Evolutionary conservation across 2,113 vertebrate genomes (phyloP).

Genomic region (Phocoena phocoena): DNA sequence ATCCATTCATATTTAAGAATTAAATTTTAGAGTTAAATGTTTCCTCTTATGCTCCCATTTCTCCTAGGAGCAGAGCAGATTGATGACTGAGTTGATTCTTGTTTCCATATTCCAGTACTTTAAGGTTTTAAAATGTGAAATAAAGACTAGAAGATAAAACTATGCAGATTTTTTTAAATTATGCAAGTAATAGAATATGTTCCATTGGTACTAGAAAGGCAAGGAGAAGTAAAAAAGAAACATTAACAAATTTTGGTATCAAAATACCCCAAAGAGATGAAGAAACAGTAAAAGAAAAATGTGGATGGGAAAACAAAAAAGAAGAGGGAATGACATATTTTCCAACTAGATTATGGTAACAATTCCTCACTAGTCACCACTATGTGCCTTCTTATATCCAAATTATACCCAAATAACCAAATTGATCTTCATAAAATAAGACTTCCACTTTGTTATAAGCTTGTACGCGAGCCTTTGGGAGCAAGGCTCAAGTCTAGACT

Average conservation of each 20-base stretch:
- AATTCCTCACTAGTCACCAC: neutral
- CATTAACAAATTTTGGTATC: neutral
- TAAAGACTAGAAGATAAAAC: neutral
- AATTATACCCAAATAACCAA: neutral
- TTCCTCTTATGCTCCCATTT: conserved; percentile 5
- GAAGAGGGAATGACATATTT: neutral
- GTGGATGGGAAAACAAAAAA: neutral
- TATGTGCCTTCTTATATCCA: neutral
- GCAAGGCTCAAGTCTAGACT: neutral
- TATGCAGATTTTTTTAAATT: neutral
- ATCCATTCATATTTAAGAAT: conserved; percentile 15
- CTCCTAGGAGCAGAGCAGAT: neutral
- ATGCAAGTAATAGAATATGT: neutral
- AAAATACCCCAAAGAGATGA: neutral
- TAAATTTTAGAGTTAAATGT: neutral
- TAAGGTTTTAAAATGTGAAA: conserved; percentile 33
- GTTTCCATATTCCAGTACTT: neutral
- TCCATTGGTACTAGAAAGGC: neutral
- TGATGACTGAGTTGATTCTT: neutral
- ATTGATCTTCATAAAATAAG: neutral
- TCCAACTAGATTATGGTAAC: neutral
- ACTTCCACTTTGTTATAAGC: neutral
- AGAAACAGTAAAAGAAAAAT: conserved; percentile 19
- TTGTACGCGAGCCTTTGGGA: neutral
- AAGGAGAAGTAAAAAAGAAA: conserved; percentile 33